Base-by-base conservation (phyloP, 2,888 invertebrate species). In the Lasioglossum morio region DNA sequence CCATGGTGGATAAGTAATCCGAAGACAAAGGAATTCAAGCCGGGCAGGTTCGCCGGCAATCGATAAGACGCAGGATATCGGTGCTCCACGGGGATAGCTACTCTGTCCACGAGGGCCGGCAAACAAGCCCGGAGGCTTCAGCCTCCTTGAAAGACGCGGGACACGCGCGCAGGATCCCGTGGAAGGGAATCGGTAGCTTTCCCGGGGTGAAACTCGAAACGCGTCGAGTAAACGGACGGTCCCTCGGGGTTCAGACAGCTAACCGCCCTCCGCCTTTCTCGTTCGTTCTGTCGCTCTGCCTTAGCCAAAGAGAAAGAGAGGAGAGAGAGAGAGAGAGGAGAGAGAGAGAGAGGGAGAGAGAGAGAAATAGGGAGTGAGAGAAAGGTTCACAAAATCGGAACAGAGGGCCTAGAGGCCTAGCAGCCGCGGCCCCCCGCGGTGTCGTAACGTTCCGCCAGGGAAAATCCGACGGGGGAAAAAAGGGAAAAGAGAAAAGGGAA, bases 171-270 rank as follows among this genome's bases (percentile, higher is more conserved):
- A 69, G 69, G 69, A 69, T 69, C 69, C 23, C 37, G 69, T 69
- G 4, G 34, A 34, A 34, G 69, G 23, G 69, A 23, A 69, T 16
- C 43, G 72, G 43, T 43, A 43, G 40, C 60, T 60, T 30, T 70
- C n/a, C 7, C 66, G 37, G 34, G 53, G n/a, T 53, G 72, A 78
- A 70, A 76, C 43, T 34, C 57, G 69, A 69, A 48, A 57, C 53
- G 81, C 43, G 60, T 53, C 46, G 46, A 63, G 60, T 48, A 60
- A 72, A 72, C 63, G 53, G 72, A 40, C 40, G 16, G 46, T n/a
- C 75, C 81, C 72, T 60, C 60, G 72, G 77, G 77, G 48, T 57
- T 37, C 66, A 46, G 72, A 53, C 70, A 72, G 48, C 60, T 53
- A 53, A 14, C 66, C 57, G 19, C 8, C 66, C 66, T 66, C 19